Conservation (phyloP, 2,113 vertebrate genomes). For the Anoura caudifer region DNA sequence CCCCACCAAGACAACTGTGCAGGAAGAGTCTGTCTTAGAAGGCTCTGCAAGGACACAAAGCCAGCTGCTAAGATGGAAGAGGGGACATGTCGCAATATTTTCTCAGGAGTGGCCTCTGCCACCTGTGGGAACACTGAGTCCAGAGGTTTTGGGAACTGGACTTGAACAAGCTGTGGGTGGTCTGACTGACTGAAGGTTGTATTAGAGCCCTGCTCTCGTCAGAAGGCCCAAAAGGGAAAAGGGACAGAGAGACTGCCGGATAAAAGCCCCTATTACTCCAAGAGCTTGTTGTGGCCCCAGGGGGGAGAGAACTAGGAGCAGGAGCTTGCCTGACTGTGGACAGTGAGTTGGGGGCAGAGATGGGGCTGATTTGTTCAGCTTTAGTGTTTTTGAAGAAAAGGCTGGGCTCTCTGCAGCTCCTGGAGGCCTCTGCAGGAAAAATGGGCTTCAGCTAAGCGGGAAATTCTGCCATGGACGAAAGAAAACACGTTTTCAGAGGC, state of each 20-base stretch:
- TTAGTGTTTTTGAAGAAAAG: background rate
- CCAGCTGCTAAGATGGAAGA: background rate
- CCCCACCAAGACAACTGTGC: background rate
- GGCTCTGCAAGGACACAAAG: background rate
- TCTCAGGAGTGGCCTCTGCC: background rate
- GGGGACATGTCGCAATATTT: accelerated
- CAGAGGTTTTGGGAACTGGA: background rate
- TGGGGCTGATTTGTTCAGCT: background rate
- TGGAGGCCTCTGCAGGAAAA: background rate
- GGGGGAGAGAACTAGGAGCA: background rate
- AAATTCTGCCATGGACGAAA: background rate
- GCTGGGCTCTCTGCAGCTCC: too few species aligned
- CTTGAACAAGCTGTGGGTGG: background rate
- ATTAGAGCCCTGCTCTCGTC: background rate
- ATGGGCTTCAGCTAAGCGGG: background rate
- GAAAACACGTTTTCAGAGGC: background rate
- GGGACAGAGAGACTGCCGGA: background rate
- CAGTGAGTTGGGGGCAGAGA: too few species aligned
- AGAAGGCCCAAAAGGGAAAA: background rate
- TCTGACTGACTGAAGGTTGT: background rate
- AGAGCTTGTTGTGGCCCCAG: accelerated
- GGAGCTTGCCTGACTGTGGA: background rate
- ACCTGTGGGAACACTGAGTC: background rate
- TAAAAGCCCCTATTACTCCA: accelerated
- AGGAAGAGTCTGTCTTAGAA: background rate